These are phyloP conservation scores for Bos taurus DNA, from an alignment of 2,113 vertebrate species.

Conservation along the genomic window DNA sequence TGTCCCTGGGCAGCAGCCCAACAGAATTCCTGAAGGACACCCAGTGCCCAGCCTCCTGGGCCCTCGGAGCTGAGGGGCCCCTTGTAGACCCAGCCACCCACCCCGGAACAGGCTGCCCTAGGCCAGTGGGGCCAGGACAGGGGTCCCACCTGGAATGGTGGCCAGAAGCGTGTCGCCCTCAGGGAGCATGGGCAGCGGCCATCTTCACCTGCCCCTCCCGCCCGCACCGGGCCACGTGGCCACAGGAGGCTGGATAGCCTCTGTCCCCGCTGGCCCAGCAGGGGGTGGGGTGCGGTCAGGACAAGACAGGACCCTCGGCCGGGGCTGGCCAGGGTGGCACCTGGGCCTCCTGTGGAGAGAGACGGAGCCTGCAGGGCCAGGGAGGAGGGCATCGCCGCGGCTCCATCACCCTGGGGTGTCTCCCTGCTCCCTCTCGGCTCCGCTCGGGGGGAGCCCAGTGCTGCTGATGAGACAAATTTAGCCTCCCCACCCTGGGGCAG, in stretches of 20 bases:
- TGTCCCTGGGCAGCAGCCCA: fast-evolving
- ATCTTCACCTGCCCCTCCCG: not conserved
- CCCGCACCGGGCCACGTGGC: fast-evolving
- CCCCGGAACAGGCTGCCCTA: not conserved
- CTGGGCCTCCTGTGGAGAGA: not conserved
- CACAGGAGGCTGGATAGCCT: not conserved
- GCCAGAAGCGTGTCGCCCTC: not conserved
- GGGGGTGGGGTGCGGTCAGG: fast-evolving
- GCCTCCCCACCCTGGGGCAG: not conserved
- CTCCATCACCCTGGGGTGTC: not conserved
- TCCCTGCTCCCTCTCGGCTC: not conserved
- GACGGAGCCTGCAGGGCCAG: fast-evolving
- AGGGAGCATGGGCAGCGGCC: not conserved
- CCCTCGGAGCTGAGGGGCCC: fast-evolving
- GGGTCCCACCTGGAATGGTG: not conserved
- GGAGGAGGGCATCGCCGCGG: not conserved
- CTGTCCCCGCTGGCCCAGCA: fast-evolving
- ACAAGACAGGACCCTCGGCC: not conserved
- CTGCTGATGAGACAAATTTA: not conserved
- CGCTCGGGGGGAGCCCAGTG: fast-evolving
- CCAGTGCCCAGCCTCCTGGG: fast-evolving
- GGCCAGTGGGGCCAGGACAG: not conserved
- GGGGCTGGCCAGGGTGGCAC: not conserved
- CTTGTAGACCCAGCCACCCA: not conserved
- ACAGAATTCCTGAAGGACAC: fast-evolving